Conservation (phyloP, 2,888 invertebrate species). For the Caenorhabditis sp. region DNA sequence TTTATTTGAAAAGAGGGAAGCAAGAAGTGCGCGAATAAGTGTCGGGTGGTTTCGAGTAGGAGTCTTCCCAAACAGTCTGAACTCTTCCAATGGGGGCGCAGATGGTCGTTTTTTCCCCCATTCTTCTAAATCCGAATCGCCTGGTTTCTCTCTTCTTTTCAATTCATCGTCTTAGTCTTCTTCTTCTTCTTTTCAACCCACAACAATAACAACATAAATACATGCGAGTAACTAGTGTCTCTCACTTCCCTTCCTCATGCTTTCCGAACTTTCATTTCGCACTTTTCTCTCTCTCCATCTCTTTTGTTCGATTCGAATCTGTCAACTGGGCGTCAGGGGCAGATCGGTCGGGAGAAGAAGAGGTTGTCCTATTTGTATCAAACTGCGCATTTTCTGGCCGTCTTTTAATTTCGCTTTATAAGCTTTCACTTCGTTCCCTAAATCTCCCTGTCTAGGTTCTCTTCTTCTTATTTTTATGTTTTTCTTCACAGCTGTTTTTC, state of each 20-base stretch:
- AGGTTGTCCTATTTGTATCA: constrained; percentile 57
- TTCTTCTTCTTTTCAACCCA: constrained; percentile 23
- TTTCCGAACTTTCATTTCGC: constrained; percentile 54
- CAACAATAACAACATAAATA: constrained; percentile 65
- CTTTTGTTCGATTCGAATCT: constrained; percentile 43
- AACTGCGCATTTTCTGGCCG: constrained; percentile 40
- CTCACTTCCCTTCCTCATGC: constrained; percentile 12
- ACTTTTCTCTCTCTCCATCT: background rate
- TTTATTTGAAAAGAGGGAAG: constrained; percentile 52
- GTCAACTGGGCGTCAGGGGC: constrained; percentile 8
- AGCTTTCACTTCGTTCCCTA: constrained; percentile 2
- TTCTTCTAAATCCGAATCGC: constrained; percentile 17
- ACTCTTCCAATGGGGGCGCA: constrained; percentile 10
- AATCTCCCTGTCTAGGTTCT: constrained; percentile 8
- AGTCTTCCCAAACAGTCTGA: constrained; percentile 1
- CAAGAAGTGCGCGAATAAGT: constrained; percentile 26
- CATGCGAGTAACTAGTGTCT: constrained; percentile 44
- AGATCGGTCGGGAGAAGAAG: constrained; percentile 6
- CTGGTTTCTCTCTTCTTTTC: background rate
- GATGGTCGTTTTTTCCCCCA: constrained; percentile 27
- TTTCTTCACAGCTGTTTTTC: constrained; percentile 9
- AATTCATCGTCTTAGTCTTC: constrained; percentile 10
- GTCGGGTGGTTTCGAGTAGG: background rate
- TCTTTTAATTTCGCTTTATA: constrained; percentile 49
- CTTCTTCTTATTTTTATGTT: constrained; percentile 12